These are phyloP conservation scores for Pyrocephalus nanus DNA, from an alignment of 2,797 vertebrate genomes.

Conservation along the genomic window DNA sequence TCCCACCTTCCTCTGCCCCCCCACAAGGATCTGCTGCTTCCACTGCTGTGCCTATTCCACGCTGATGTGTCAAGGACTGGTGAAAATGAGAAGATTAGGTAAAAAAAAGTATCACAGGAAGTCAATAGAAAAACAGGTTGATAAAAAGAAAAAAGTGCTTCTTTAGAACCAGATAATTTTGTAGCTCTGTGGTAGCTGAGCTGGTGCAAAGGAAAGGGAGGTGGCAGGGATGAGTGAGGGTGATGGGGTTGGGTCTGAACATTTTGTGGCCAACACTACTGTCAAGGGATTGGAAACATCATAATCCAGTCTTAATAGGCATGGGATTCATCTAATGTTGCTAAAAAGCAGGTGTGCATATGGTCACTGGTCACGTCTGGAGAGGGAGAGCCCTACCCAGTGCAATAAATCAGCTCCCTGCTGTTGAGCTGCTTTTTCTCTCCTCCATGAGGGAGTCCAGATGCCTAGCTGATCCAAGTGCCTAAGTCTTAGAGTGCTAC, in stretches of 20 bases:
- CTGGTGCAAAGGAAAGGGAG: not conserved
- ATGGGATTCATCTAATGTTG: not conserved
- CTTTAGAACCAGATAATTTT: not conserved
- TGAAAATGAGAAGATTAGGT: not conserved
- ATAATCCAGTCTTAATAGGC: not conserved
- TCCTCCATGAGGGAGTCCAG: not conserved
- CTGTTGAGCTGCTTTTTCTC: not conserved
- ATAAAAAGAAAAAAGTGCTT: not conserved
- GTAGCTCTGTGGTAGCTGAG: not conserved
- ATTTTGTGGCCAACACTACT: not conserved
- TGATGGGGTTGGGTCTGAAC: not conserved
- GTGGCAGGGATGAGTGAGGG: accelerated
- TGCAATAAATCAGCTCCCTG: not conserved
- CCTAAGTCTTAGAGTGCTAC: not conserved
- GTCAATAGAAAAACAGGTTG: not conserved
- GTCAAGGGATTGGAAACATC: not conserved
- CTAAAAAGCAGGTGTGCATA: not conserved
- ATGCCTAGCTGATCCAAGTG: not conserved
- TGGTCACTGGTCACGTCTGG: not conserved
- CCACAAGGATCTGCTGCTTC: not conserved
- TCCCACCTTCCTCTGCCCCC: not conserved
- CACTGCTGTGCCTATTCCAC: not conserved
- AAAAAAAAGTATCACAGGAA: not conserved
- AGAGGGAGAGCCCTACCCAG: accelerated
- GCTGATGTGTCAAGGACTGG: not conserved